Evolutionary conservation across 2,113 vertebrate genomes (phyloP).

Genomic region (Rattus norvegicus): DNA sequence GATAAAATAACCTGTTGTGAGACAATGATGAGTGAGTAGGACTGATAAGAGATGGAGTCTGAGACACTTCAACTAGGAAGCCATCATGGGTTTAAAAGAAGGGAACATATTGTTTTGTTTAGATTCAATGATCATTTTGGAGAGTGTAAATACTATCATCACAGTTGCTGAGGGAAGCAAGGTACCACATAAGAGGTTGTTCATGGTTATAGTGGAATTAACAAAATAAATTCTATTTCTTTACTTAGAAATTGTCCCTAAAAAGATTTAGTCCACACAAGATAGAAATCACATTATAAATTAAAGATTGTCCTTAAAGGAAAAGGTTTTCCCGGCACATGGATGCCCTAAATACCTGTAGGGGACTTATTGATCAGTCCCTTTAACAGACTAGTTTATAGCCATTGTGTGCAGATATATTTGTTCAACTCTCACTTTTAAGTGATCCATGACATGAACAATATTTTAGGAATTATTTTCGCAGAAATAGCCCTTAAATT

Average conservation of each 20-base stretch:
- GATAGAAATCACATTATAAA: conserved; percentile 44
- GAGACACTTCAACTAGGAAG: conserved; percentile 18
- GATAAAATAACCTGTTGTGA: neutral
- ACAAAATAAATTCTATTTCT: conserved; percentile 26
- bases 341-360: neutral
- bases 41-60: conserved; percentile 12
- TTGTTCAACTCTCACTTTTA: conserved; percentile 33
- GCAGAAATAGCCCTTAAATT: neutral
- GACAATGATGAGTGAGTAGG: neutral
- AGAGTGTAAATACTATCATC: neutral
- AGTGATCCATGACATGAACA: neutral
- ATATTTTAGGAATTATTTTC: conserved; percentile 7
- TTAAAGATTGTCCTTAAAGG: conserved; percentile 23
- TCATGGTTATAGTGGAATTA: neutral
- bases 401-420: neutral
- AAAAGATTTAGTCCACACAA: neutral
- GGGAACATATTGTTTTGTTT: neutral
- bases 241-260: conserved; percentile 11
- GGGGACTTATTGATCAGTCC: conserved; percentile 33
- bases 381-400: conserved; percentile 13
- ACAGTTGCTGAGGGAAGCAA: neutral
- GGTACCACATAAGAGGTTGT: neutral
- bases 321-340: neutral
- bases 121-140: conserved; percentile 32
- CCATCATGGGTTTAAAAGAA: conserved; percentile 30